These are phyloP conservation scores for Acrobasis suavella DNA, from an alignment of 2,888 invertebrate genomes.

Conservation along the genomic window DNA sequence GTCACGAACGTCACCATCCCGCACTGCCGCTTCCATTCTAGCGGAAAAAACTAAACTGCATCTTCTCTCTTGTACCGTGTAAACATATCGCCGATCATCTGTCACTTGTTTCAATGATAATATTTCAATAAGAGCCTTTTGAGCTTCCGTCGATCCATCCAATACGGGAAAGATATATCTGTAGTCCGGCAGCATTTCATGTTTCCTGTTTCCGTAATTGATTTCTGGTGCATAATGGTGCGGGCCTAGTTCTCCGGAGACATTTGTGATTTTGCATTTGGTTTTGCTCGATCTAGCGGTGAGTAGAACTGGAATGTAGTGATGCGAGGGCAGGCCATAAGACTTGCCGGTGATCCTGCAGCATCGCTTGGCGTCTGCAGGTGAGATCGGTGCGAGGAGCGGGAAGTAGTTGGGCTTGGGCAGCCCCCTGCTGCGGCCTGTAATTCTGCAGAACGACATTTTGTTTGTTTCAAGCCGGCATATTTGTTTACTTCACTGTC, in stretches of 20 bases:
- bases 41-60: conserved; percentile 89
- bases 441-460: conserved; percentile 91
- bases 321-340: conserved; percentile 87
- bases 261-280: conserved; percentile 85
- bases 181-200: conserved; percentile 86
- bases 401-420: conserved; percentile 93
- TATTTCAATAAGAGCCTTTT: conserved; percentile 84
- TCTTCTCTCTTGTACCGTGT: conserved; percentile 87
- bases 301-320: conserved; percentile 90
- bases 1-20: conserved; percentile 89
- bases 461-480: conserved; percentile 58
- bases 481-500: conserved; percentile 64
- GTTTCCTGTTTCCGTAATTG: conserved; percentile 85
- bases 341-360: conserved; percentile 91
- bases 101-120: conserved; percentile 82
- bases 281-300: conserved; percentile 72
- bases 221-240: conserved; percentile 84
- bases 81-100: conserved; percentile 86
- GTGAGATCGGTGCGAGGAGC: conserved; percentile 89
- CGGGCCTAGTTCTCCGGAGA: conserved; percentile 82
- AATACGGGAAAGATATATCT: conserved; percentile 89
- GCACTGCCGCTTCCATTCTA: conserved; percentile 87
- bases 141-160: conserved; percentile 86
- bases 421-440: conserved; percentile 89
- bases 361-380: conserved; percentile 90